Percentiles rank a stretch among this genome's conserved stretches.
These are phyloP conservation scores for Meteorus sp. DNA, from an alignment of 1,140 invertebrate genomes.

Conservation along the genomic window DNA sequence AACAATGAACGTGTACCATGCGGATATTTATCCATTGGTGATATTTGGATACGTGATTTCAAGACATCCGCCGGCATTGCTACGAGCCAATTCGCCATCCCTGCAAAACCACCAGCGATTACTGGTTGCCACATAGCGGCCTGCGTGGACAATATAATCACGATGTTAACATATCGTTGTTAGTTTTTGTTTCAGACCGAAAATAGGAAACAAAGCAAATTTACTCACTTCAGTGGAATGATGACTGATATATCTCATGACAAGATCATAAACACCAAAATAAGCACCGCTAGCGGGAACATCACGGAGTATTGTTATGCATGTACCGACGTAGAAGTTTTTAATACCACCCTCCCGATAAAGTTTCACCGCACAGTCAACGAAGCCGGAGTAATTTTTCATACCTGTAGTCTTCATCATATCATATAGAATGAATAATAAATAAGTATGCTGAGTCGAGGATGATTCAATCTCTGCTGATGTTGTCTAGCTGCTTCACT, in stretches of 20 bases:
- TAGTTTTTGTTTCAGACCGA: too few relatives aligned
- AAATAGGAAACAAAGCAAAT: background rate
- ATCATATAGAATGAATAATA: slow-evolving; percentile 1
- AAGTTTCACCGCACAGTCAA: slow-evolving; percentile 66
- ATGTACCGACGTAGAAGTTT: slow-evolving; percentile 69
- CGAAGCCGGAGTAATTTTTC: slow-evolving; percentile 65
- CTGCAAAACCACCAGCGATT: slow-evolving; percentile 70
- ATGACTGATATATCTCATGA: slow-evolving; percentile 50
- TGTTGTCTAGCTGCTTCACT: background rate
- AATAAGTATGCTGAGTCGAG: background rate
- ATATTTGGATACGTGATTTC: slow-evolving; percentile 74
- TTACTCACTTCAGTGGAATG: slow-evolving; percentile 47
- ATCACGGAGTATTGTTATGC: slow-evolving; percentile 68
- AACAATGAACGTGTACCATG: slow-evolving; percentile 87
- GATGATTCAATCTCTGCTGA: too few relatives aligned
- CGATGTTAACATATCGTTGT: background rate
- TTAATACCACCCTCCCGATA: slow-evolving; percentile 69
- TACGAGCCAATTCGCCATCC: slow-evolving; percentile 70
- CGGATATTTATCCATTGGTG: slow-evolving; percentile 86
- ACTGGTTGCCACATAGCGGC: slow-evolving; percentile 58
- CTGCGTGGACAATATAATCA: slow-evolving; percentile 44
- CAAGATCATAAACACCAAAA: slow-evolving; percentile 69
- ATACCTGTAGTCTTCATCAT: slow-evolving; percentile 52
- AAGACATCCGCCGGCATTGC: slow-evolving; percentile 71
- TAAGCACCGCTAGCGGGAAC: slow-evolving; percentile 71